Percentiles rank a stretch among this genome's conserved stretches.
phyloP scores from a whole-genome alignment of 2,888 invertebrate genomes.

The Trichogramma evanescens region DNA sequence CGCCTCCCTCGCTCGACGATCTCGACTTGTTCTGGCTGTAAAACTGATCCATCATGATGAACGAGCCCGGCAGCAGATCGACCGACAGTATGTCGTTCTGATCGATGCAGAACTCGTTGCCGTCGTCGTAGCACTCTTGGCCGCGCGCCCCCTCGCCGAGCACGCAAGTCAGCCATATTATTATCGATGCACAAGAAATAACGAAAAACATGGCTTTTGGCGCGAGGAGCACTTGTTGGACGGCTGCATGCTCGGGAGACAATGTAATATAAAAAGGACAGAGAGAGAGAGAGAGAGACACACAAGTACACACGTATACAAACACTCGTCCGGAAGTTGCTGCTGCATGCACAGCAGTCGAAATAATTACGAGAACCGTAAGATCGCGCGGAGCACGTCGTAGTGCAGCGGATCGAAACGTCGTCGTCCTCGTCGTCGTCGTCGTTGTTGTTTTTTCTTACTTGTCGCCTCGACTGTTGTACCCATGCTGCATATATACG shows the following conservation, averaged over 20 bases:
- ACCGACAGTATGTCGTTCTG: slow-evolving; percentile 63
- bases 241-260: background rate
- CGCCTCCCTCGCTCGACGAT: slow-evolving; percentile 7
- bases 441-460: background rate
- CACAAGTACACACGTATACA: too few species aligned
- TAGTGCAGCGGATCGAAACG: background rate
- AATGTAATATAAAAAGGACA: too few species aligned
- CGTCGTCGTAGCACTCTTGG: slow-evolving; percentile 42
- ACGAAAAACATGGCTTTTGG: too few species aligned
- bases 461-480: too few species aligned
- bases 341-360: background rate
- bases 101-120: slow-evolving; percentile 47
- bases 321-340: too few species aligned
- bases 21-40: slow-evolving; percentile 15
- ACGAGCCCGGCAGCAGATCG: slow-evolving; percentile 63
- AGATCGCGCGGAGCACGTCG: background rate
- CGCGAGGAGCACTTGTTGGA: background rate
- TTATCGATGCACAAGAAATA: too few species aligned
- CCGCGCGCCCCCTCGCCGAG: too few species aligned
- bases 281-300: too few species aligned
- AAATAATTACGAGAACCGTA: slow-evolving; percentile 16
- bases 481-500: too few species aligned
- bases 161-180: background rate
- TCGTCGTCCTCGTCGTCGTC: slow-evolving; percentile 2
- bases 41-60: slow-evolving; percentile 49